Evolutionary conservation across 2,113 vertebrate genomes (phyloP).

Genomic region (Clarias macrocephalus): DNA sequence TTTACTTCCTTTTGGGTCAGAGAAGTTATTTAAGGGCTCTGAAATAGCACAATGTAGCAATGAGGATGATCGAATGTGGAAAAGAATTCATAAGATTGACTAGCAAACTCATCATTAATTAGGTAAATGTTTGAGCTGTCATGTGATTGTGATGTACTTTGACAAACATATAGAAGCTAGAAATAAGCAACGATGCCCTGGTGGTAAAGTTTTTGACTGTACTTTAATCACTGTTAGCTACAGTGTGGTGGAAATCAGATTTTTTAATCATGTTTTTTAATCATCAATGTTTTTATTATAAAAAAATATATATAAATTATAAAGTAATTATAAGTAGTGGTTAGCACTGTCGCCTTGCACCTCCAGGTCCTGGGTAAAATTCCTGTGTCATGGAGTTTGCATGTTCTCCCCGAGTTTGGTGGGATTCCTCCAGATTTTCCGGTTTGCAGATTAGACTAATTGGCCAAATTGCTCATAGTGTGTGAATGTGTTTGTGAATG

Average conservation of each 20-base stretch:
- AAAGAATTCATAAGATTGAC: not conserved
- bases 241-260: not conserved
- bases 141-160: not conserved
- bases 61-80: not conserved
- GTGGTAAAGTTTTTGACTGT: too few species aligned
- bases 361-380: too few species aligned
- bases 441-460: too few species aligned
- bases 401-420: too few species aligned
- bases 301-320: too few species aligned
- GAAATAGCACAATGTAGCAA: conserved; percentile 26
- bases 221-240: not conserved
- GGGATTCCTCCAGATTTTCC: too few species aligned
- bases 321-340: too few species aligned
- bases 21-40: conserved; percentile 41
- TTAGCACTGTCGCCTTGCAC: too few species aligned
- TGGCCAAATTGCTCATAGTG: too few species aligned
- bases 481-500: too few species aligned
- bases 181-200: not conserved
- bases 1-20: conserved; percentile 49
- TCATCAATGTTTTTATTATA: not conserved
- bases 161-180: not conserved
- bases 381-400: too few species aligned
- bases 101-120: not conserved
- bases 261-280: not conserved
- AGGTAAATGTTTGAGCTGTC: not conserved